Evolutionary conservation across 2,888 invertebrate genomes (phyloP), one percentile per base, ranked within the genome.

Genomic region (Formica aserva): DNA sequence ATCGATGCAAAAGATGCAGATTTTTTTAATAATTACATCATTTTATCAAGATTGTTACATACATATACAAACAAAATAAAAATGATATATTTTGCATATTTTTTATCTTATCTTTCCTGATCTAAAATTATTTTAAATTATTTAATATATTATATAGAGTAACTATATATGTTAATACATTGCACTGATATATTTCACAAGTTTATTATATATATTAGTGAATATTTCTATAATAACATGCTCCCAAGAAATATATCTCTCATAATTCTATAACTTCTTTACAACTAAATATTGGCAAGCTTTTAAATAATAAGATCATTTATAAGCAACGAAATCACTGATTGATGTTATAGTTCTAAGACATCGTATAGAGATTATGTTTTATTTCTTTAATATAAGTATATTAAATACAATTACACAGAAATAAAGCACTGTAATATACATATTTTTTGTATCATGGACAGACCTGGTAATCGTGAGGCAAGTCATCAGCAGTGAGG

Each of bases 401-500:
- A 69, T 9, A 9, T 5, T 55, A 60, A 52, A 35, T 4, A 8
- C 55, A 65, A 57, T 62, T 45, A 52, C 35, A 41, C 62, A 75
- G 1, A 45, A 22, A 13, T 74, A 62, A 85, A 13, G n/a, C 38
- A 38, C 13, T 48, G 48, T 60, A n/a, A 83, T 85, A 84, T 72
- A 76, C n/a, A 48, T 78, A 82, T 62, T 4, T 65, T 35, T 76
- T 41, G 6, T 32, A 32, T 86, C 60, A 63, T 82, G 63, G 85
- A 93, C 94, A 92, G 94, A 96, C 96, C 95, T 97, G 96, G 90
- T 96, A 96, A 92, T 98, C 97, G 92, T 97, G 97, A 52, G 98
- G 98, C 91, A 97, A 95, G 95, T 98, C 97, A 93, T 97, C 97
- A 87, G 97, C 97, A 85, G 97, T 96, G 87, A 97, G 96, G 95